Evolutionary conservation across 2,888 invertebrate species (phyloP).

Genomic region (Gibbula magus): DNA sequence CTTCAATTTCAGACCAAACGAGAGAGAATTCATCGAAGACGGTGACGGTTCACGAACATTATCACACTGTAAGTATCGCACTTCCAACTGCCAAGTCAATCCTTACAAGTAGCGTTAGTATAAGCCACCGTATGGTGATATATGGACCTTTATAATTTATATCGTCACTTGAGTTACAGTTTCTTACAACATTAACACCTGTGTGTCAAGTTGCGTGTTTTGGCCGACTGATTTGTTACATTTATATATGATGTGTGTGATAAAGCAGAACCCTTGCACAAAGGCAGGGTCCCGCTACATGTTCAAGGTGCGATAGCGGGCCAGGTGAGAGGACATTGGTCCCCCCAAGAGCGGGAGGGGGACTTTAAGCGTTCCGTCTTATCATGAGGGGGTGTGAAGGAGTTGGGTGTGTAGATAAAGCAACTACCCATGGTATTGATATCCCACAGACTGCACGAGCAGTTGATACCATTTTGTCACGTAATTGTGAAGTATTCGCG

Average conservation of each 20-base stretch:
- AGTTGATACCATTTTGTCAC: conserved; percentile 55
- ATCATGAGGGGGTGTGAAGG: conserved; percentile 50
- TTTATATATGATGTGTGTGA: conserved; percentile 4
- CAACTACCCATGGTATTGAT: not conserved
- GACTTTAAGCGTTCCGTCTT: conserved; percentile 28
- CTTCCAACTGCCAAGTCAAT: not conserved
- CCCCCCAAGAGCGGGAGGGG: not conserved
- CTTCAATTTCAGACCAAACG: conserved; percentile 63
- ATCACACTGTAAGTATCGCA: conserved; percentile 64
- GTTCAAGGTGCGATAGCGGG: no score
- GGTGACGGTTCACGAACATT: conserved; percentile 59
- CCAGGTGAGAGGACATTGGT: no score
- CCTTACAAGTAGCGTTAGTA: not conserved
- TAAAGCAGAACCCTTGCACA: not conserved
- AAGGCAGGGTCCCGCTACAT: not conserved
- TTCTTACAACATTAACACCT: conserved; percentile 11
- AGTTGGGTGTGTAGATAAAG: conserved; percentile 19
- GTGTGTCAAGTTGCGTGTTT: not conserved
- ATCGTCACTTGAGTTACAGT: not conserved
- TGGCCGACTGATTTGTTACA: conserved; percentile 1
- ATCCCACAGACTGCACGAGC: conserved; percentile 31
- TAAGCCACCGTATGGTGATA: no score
- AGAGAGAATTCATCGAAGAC: conserved; percentile 64
- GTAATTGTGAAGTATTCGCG: conserved; percentile 58
- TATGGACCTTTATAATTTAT: not conserved